Evolutionary conservation across 2,888 invertebrate genomes (phyloP), one percentile per base, ranked within the genome.

Genomic region (Hyalella azteca): DNA sequence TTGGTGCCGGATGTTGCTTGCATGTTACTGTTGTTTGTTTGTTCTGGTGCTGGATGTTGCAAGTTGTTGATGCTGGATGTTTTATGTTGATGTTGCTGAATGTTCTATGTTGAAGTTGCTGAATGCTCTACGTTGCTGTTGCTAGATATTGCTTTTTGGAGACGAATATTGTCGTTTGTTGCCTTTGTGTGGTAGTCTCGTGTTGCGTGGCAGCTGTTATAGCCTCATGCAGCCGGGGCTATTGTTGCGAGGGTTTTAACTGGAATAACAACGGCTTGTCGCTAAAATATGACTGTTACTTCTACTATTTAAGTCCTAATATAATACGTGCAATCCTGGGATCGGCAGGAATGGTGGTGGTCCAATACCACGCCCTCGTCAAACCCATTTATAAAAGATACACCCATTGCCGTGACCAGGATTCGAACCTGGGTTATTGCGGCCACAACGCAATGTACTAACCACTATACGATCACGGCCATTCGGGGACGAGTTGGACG

Each of bases 371-470:
- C 45, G 45, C 15, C 9, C 45, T 7, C 45, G 9, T 50, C 7
- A 5, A 50, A 5, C 1, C 19, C 19, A 50, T 50, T 15, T 22
- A 50, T n/a, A 73, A 13, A 40, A 36, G 11, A 13, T 1, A 1
- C 41, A 19, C 73, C 3, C 22, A 39, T n/a, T 79, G 75, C 75
- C 79, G 59, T 79, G 79, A 79, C 79, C 75, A 79, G 79, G 79
- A 76, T 79, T 75, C 79, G 75, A 76, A 79, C 79, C 79, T 79
- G 76, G 79, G 79, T 86, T 86, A 85, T 86, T 87, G 86, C 86
- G 86, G 86, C 86, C 86, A 87, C 86, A 86, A 86, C 86, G 86
- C 86, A 87, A 86, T 82, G 86, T 86, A 85, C 86, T 86, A 87
- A 86, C 86, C 86, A 87, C 86, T 86, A 86, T 84, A 86, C 86